Percentiles rank a stretch among this genome's conserved stretches.
Conservation (phyloP, 2,888 invertebrate genomes). For the Notodonta dromedarius region DNA sequence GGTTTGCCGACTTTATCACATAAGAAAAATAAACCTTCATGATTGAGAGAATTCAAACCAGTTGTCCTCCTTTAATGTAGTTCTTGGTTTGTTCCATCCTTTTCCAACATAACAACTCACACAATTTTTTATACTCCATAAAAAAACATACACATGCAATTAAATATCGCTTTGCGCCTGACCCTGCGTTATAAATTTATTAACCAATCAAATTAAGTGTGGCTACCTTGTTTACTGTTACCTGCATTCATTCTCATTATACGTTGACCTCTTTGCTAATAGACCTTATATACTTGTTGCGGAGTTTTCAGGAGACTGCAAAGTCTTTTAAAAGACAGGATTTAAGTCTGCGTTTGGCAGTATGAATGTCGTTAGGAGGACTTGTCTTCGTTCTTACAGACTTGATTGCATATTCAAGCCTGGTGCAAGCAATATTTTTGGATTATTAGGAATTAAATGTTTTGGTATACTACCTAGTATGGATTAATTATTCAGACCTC, state of each 20-base stretch:
- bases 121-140: neutral
- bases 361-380: neutral
- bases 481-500: no score
- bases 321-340: conserved; percentile 5
- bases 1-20: no score
- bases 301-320: conserved; percentile 16
- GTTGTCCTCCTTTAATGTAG: no score
- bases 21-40: no score
- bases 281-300: conserved; percentile 24
- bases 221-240: neutral
- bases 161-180: neutral
- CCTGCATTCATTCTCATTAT: conserved; percentile 10
- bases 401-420: neutral
- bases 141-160: neutral
- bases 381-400: neutral
- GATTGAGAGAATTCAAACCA: no score
- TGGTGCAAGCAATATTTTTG: no score
- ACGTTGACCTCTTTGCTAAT: conserved; percentile 19
- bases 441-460: neutral
- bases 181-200: neutral
- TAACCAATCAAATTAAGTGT: conserved; percentile 3
- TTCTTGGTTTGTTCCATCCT: no score
- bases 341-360: neutral
- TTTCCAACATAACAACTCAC: no score
- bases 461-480: no score